These are phyloP conservation scores for Odontamblyopus lacepedii DNA, from an alignment of 2,797 vertebrate species.

Conservation along the genomic window DNA sequence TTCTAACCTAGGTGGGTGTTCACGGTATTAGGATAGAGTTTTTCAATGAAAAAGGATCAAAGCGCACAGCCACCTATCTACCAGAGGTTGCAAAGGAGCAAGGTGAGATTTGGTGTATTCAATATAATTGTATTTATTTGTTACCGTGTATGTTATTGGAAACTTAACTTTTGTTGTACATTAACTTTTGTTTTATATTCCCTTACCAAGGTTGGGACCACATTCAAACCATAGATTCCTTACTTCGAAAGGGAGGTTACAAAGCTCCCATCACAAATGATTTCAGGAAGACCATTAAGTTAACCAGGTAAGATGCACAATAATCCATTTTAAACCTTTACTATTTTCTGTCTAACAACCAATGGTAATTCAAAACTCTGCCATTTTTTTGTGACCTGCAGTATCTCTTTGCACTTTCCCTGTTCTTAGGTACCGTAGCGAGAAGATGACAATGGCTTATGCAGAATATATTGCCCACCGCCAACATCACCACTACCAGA, in stretches of 20 bases:
- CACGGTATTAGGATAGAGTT: slow-evolving; percentile 99
- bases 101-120: slow-evolving; percentile 80
- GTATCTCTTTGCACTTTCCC: slow-evolving; percentile 9
- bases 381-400: not conserved
- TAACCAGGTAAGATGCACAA: slow-evolving; percentile 89
- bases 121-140: not conserved
- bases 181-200: slow-evolving; percentile 11
- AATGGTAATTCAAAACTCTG: not conserved
- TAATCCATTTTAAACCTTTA: not conserved
- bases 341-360: not conserved
- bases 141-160: not conserved
- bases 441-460: slow-evolving; percentile 99
- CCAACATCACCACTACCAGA: slow-evolving; percentile 99
- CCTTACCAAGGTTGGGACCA: slow-evolving; percentile 95
- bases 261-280: slow-evolving; percentile 99
- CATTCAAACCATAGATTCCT: slow-evolving; percentile 99
- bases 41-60: slow-evolving; percentile 99
- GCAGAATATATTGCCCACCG: slow-evolving; percentile 98
- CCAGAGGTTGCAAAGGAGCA: slow-evolving; percentile 99
- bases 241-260: slow-evolving; percentile 99
- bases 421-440: slow-evolving; percentile 93
- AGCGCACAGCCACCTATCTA: slow-evolving; percentile 99
- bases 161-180: slow-evolving; percentile 6
- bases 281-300: slow-evolving; percentile 99
- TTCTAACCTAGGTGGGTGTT: slow-evolving; percentile 93